Base-by-base conservation (phyloP, 2,888 invertebrate species). In the Hirtodrosophila trivittata region DNA sequence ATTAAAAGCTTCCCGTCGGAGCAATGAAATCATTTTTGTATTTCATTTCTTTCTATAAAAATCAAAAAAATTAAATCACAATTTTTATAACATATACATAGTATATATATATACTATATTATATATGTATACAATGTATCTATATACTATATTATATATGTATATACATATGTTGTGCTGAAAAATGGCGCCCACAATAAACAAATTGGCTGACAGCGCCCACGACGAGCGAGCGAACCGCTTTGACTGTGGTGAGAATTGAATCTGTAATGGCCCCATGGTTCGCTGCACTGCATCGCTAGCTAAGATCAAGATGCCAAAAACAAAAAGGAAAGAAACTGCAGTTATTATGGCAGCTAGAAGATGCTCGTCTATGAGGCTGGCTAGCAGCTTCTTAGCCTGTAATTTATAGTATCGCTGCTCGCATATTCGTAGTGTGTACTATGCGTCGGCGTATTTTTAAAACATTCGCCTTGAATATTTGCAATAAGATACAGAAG, bases 401-500 rank as follows among this genome's bases (percentile, higher is more conserved):
- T 58, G 66, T 70, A 81, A 68, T 63, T 65, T 77, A 82, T 63
- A 66, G 72, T 74, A 66, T 37, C 26, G 16, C 28, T 43, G 12
- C 13, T 21, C 13, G 38, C 18, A 39, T 33, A 33, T 28, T n/a
- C 28, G 47, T 39, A 41, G 42, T 52, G 70, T 64, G 38, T 70
- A 62, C 43, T 52, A 51, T 41, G 56, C 67, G 67, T 71, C 59
- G 67, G 67, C 64, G 59, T 75, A 77, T 75, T 82, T 82, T 85
- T 78, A 85, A 82, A 85, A 59, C 57, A 64, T 69, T 80, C 42
- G 80, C 80, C 80, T 81, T 81, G 80, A 81, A 81, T 78, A 63
- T 32, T 16, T 59, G 66, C 71, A 65, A 55, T 51, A 38, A 49
- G 18, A 66, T 67, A 50, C 10, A 38, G 10, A 30, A 30, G 43